Conservation (phyloP, 2,888 invertebrate genomes). For the Ceraclea dissimilis region DNA sequence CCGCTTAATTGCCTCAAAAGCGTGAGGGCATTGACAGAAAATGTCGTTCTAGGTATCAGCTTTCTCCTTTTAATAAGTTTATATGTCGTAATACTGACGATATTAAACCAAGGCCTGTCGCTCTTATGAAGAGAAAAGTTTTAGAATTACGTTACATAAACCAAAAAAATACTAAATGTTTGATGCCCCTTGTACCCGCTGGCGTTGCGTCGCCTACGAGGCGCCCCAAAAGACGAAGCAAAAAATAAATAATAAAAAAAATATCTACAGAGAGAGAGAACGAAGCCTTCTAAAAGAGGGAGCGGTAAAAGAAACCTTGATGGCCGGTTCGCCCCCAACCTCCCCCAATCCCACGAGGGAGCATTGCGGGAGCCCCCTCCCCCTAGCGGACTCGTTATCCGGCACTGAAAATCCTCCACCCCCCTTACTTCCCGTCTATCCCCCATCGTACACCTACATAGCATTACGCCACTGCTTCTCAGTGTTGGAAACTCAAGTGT, state of each 20-base stretch:
- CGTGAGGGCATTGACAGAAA: too few relatives aligned
- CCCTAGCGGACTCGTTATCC: constrained; percentile 2
- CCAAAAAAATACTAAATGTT: not conserved
- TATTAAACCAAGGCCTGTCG: too few relatives aligned
- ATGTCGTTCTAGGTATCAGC: too few relatives aligned
- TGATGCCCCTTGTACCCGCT: constrained; percentile 5
- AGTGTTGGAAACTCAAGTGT: not conserved
- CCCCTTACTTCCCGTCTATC: not conserved
- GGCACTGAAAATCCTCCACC: constrained; percentile 3
- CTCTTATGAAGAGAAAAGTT: not conserved
- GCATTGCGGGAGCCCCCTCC: not conserved
- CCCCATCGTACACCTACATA: too few relatives aligned
- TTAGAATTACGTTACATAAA: not conserved
- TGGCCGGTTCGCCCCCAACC: constrained; percentile 5
- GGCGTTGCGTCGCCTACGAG: constrained; percentile 22
- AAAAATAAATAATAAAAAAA: constrained; percentile 24
- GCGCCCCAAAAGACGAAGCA: constrained; percentile 24
- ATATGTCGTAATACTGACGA: too few relatives aligned
- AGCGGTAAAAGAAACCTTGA: constrained; percentile 12
- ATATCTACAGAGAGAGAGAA: constrained; percentile 15
- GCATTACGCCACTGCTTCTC: constrained; percentile 9
- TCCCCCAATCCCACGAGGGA: not conserved
- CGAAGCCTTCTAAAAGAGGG: constrained; percentile 8
- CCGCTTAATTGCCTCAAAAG: too few relatives aligned
- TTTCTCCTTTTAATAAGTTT: too few relatives aligned